Conservation (phyloP, 2,888 invertebrate genomes). For the Xylota sylvarum region DNA sequence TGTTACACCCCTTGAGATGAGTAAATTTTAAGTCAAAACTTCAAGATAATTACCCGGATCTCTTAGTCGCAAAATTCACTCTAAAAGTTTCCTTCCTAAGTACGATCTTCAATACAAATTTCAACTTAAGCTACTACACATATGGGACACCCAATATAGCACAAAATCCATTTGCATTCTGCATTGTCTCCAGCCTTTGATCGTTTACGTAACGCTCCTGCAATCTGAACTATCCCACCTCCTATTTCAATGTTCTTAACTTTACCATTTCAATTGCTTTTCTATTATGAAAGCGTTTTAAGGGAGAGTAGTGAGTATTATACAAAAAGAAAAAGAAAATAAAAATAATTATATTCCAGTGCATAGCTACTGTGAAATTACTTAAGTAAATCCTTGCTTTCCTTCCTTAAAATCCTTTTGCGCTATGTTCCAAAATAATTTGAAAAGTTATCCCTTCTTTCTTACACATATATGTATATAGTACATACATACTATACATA, state of each 20-base stretch:
- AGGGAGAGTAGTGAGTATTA: background rate
- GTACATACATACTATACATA: too few species aligned
- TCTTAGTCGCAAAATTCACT: too few species aligned
- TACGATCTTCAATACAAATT: too few species aligned
- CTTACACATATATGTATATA: background rate
- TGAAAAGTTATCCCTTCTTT: constrained; percentile 41
- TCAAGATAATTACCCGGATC: too few species aligned
- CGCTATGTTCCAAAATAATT: constrained; percentile 43
- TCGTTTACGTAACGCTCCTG: background rate
- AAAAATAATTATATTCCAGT: constrained; percentile 21
- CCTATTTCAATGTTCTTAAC: constrained; percentile 28
- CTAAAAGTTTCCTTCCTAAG: too few species aligned
- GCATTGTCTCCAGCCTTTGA: background rate
- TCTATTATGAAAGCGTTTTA: background rate
- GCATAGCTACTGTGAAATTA: constrained; percentile 60
- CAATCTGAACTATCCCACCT: background rate
- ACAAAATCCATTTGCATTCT: background rate
- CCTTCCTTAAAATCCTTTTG: constrained; percentile 39
- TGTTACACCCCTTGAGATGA: too few species aligned
- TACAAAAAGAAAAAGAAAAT: background rate
- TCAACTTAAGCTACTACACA: background rate
- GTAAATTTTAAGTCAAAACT: too few species aligned
- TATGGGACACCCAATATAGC: background rate
- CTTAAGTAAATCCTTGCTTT: constrained; percentile 58
- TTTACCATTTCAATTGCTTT: constrained; percentile 12